These are phyloP conservation scores for Spisula subtruncata DNA, from an alignment of 2,888 invertebrate species.

Conservation along the genomic window DNA sequence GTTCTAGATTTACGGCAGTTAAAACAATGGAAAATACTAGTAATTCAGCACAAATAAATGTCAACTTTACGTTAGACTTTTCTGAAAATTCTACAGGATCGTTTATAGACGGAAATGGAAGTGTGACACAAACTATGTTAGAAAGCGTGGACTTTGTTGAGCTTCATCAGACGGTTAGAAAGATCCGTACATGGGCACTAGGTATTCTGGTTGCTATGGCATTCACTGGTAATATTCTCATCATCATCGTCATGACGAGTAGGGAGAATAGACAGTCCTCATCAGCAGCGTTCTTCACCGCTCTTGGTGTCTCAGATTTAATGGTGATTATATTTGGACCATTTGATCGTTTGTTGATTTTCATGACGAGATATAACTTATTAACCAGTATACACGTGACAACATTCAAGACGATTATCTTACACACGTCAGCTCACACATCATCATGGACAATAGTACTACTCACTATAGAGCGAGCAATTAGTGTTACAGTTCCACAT, in stretches of 20 bases:
- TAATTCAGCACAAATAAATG: too few species aligned
- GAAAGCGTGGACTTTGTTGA: too few species aligned
- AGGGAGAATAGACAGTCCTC: not conserved
- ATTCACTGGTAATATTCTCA: not conserved
- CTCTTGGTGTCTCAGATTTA: not conserved
- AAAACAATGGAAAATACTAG: too few species aligned
- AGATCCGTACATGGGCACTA: not conserved
- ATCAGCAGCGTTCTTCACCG: not conserved
- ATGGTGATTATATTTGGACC: not conserved
- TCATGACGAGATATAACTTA: not conserved
- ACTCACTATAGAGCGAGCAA: not conserved
- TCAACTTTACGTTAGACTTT: too few species aligned
- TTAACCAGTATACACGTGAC: not conserved
- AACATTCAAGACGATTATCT: not conserved
- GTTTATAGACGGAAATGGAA: too few species aligned
- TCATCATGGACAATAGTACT: not conserved
- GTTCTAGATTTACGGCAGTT: too few species aligned
- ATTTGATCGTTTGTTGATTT: not conserved
- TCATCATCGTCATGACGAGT: not conserved
- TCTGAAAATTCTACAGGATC: too few species aligned
- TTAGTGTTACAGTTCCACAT: not conserved
- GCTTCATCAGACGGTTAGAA: not conserved
- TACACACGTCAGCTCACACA: not conserved
- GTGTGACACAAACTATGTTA: too few species aligned
- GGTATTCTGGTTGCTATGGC: not conserved